Evolutionary conservation across 2,888 invertebrate species (phyloP).

Genomic region (Xiphydria camelus): DNA sequence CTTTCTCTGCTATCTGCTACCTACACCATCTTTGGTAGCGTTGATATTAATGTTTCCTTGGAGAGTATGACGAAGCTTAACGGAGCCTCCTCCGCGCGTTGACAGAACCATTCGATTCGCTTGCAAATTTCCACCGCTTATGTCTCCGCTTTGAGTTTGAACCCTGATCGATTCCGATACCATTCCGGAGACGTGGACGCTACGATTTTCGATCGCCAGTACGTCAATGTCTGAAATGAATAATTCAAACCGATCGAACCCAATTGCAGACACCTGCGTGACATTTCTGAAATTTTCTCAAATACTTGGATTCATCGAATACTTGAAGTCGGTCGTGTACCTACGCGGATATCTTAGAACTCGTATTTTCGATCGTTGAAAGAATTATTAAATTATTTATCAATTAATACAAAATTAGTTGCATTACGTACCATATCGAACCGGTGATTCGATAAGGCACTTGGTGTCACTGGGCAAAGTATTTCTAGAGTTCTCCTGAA

Average conservation of each 20-base stretch:
- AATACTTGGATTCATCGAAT: no score
- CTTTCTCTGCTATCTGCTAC: no score
- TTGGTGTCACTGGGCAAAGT: conserved; percentile 9
- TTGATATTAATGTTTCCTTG: conserved; percentile 30
- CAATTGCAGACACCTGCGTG: no score
- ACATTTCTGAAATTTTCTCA: no score
- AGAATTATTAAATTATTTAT: no score
- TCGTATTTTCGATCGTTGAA: neutral
- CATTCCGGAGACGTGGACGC: conserved; percentile 23
- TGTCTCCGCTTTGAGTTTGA: conserved; percentile 26
- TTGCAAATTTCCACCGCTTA: conserved; percentile 24
- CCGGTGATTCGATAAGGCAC: conserved; percentile 26
- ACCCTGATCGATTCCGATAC: conserved; percentile 25
- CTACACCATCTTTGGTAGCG: conserved; percentile 26
- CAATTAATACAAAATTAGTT: no score
- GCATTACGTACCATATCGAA: conserved; percentile 28
- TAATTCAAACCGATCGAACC: no score
- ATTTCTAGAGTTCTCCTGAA: neutral
- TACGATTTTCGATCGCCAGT: conserved; percentile 17
- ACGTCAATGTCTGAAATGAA: conserved; percentile 30
- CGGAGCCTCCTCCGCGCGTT: conserved; percentile 28
- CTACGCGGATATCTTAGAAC: no score
- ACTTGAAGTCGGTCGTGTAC: no score
- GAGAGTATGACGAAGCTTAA: conserved; percentile 23
- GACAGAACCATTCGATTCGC: conserved; percentile 25